phyloP scores from a whole-genome alignment of 2,113 vertebrate genomes.

The Clarias gariepinus region DNA sequence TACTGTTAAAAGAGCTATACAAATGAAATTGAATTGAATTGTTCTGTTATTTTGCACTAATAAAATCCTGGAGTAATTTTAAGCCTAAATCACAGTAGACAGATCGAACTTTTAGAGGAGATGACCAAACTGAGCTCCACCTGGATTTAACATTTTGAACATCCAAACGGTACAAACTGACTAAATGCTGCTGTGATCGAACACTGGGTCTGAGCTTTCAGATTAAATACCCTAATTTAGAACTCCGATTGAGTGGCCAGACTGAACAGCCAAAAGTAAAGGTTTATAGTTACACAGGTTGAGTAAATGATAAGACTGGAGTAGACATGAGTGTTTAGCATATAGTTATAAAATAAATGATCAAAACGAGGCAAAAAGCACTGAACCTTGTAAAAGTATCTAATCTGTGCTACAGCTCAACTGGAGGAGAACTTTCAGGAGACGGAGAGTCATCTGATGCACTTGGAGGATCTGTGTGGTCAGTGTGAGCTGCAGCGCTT shows the following conservation, averaged over 20 bases:
- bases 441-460: constrained; percentile 82
- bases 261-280: not conserved
- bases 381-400: not conserved
- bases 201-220: not conserved
- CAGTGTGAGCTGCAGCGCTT: constrained; percentile 86
- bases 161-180: not conserved
- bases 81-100: not conserved
- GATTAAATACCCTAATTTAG: not conserved
- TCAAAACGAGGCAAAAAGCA: not conserved
- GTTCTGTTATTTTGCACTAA: no score
- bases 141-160: not conserved
- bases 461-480: constrained; percentile 86
- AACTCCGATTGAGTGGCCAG: not conserved
- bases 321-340: not conserved
- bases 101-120: not conserved
- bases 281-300: not conserved
- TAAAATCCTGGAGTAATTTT: no score
- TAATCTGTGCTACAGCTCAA: constrained; percentile 71
- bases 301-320: not conserved
- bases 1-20: no score
- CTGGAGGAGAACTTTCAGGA: constrained; percentile 91
- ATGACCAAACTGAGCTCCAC: not conserved
- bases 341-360: not conserved
- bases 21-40: no score
- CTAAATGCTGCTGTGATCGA: no score